Base-by-base conservation (phyloP, 2,797 vertebrate genomes). In the Cetoscarus ocellatus region DNA sequence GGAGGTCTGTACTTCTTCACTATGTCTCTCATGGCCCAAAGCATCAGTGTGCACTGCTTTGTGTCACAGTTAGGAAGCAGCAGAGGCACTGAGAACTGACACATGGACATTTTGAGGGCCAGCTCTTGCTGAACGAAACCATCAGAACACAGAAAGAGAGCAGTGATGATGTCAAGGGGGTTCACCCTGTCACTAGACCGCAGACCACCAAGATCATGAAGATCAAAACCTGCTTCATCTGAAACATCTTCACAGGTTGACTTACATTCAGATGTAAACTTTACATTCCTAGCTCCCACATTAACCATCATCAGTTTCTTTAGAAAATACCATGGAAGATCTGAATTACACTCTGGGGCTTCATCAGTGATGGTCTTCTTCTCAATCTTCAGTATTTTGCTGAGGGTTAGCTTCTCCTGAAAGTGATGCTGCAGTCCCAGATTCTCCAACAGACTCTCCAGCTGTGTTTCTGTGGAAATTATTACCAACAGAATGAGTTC, bases 71-170 rank as follows among this genome's bases (percentile, higher is more conserved):
- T 77, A 0, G 94, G 95, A 66, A 96, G 83, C 49, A 96, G 75
- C 0, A 96, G 85, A 15, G 96, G 96, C 3, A 97, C 93, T 36
- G 95, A 93, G 70, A 96, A 96, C 85, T 96, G 95, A 77, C 96
- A 96, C 88, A 95, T 93, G 1, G 94, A 94, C 95, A 96, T 96
- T 83, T 95, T 96, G 11, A 92, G 75, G 5, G 92, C 14, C 8
- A 97, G 79, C 62, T 96, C 95, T 74, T 96, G 95, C 15, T 92
- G 94, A 3, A 96, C 85, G 70, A 95, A 94, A 18, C 86, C 83
- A 65, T 96, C 94, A 9, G 95, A 91, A 49, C 94, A 95, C 35
- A 93, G 87, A 44, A 96, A 93, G 3, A 96, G 86, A n/a, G 92
- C 93, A 12, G 93, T 94, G 15, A 95, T 77, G 1, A 96, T 71